phyloP scores from a whole-genome alignment of 2,113 vertebrate species.

The Gasterosteus nipponicus region DNA sequence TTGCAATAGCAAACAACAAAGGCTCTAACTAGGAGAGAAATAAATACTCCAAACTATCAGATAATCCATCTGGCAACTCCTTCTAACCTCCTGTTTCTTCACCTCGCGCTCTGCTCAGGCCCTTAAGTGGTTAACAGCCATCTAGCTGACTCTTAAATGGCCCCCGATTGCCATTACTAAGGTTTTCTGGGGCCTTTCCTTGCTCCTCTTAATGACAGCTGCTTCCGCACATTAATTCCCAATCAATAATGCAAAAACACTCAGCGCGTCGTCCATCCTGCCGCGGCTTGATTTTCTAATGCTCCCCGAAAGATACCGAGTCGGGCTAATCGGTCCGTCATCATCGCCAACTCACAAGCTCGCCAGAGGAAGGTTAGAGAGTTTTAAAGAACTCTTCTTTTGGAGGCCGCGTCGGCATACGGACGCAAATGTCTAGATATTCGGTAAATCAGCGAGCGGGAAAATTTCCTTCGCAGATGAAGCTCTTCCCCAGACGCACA shows the following conservation, averaged over 20 bases:
- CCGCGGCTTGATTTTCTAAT: conserved; percentile 74
- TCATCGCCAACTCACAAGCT: conserved; percentile 67
- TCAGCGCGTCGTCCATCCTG: conserved; percentile 69
- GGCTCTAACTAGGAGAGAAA: neutral
- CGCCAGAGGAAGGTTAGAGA: conserved; percentile 46
- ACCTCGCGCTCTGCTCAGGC: conserved; percentile 29
- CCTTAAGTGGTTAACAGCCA: conserved; percentile 71
- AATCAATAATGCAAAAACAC: conserved; percentile 79
- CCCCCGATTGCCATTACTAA: conserved; percentile 71
- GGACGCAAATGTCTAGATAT: neutral
- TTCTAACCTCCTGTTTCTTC: conserved; percentile 23
- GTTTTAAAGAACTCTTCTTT: neutral
- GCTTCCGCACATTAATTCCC: conserved; percentile 78
- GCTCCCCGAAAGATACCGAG: conserved; percentile 73
- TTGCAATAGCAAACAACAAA: neutral
- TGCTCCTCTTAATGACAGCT: conserved; percentile 75
- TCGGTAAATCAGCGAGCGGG: neutral
- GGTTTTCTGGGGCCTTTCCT: conserved; percentile 68
- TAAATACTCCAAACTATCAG: neutral
- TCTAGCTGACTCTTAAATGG: conserved; percentile 71
- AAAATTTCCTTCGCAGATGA: neutral
- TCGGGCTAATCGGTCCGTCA: conserved; percentile 74
- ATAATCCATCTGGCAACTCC: conserved; percentile 15
- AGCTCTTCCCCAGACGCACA: neutral
- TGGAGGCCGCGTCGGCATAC: neutral